Conservation (phyloP, 1,140 invertebrate species). For the Dufourea novaeangliae region DNA sequence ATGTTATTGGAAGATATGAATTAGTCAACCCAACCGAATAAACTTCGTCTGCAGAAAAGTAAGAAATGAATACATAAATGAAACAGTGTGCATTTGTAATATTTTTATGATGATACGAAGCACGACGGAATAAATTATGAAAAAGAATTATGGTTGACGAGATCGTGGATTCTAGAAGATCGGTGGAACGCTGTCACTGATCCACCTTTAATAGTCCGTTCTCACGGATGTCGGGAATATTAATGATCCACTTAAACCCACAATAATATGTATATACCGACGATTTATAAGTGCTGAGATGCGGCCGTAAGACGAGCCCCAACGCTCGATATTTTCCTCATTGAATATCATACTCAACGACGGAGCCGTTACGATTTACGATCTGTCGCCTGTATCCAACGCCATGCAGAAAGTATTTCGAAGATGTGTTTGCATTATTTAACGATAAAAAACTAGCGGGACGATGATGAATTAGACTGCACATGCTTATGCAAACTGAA, state of each 20-base stretch:
- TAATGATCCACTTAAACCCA: constrained; percentile 58
- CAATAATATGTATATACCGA: constrained; percentile 62
- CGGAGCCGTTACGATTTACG: constrained; percentile 44
- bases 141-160: constrained; percentile 12
- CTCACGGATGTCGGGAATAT: constrained; percentile 59
- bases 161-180: constrained; percentile 21
- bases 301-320: neutral
- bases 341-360: constrained; percentile 34
- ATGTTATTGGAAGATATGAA: too few species aligned
- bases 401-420: neutral
- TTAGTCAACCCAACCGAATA: too few species aligned
- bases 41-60: neutral
- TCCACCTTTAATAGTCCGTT: constrained; percentile 46
- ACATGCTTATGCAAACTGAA: neutral
- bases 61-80: neutral
- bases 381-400: neutral
- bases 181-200: constrained; percentile 3
- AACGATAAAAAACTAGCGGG: neutral
- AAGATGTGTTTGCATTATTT: neutral
- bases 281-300: constrained; percentile 54
- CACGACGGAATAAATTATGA: constrained; percentile 23
- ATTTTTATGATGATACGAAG: neutral
- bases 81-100: neutral
- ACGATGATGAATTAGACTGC: neutral
- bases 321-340: constrained; percentile 28